Base-by-base conservation (phyloP, 2,888 invertebrate species). In the Leptopilina drosophilae region DNA sequence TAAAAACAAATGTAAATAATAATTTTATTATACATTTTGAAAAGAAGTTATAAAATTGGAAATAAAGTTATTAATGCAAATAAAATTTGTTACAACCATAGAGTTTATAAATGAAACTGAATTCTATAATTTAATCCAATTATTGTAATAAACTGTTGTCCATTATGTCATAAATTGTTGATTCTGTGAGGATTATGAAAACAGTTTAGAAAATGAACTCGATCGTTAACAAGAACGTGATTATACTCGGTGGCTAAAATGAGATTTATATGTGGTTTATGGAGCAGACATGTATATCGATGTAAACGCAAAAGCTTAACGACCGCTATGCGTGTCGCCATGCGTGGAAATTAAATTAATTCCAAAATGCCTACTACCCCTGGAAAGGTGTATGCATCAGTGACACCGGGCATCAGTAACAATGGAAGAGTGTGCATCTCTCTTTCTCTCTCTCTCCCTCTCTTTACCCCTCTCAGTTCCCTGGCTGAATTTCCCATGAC, bases 401-500 rank as follows among this genome's bases (percentile, higher is more conserved):
- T 85, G 87, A 85, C 88, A 87, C 81, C 83, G 84, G 80, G 83
- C 78, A 88, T 73, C 73, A 59, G 56, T 73, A 73, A 73, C 87
- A 88, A 88, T 88, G 84, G 84, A 81, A 82, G 77, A 84, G 84
- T 85, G 83, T 85, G 87, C 87, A 87, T 87, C 86, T 84, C 78
- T 49, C 11, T 49, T 6, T 42, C 42, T 49, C 49, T 49, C 3
- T 49, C 9, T 49, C 9, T 26, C 11, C 0, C 8, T 11, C 42
- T 8, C 82, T 82, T 83, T 83, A 84, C 85, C 85, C 84, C 69
- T 40, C 66, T 5, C 66, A 75, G 64, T 26, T 46, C 73, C 75
- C 77, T 77, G 77, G 77, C 85, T 90, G 89, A 91, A 90, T 91
- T 91, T 91, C 91, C 91, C 91, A 91, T 91, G 91, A 91, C 90